Percentiles rank a stretch among this genome's conserved stretches.
These are phyloP conservation scores for Sanderia malayensis DNA, from an alignment of 30 jellyfish, hydroid and myxozoan species.

Conservation along the genomic window DNA sequence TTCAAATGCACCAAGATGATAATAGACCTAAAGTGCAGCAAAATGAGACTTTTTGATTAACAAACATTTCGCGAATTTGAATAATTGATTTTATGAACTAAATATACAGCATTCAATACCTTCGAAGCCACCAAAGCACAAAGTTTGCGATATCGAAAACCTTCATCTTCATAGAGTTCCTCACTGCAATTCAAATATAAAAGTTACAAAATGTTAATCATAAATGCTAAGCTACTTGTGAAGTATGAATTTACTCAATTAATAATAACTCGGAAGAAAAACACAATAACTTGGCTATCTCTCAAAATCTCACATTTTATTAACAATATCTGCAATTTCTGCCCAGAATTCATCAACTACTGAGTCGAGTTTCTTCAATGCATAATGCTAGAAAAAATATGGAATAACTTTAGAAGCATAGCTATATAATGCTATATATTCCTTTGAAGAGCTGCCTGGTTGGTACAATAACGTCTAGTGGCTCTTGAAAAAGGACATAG, in stretches of 20 bases:
- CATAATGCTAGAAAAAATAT: conserved; percentile 66
- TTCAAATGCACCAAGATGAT: conserved; percentile 95
- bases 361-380: conserved; percentile 78
- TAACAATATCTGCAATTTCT: conserved; percentile 93
- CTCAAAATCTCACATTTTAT: conserved; percentile 78
- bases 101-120: conserved; percentile 65
- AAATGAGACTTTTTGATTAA: too few relatives aligned
- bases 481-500: too few relatives aligned
- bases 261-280: too few relatives aligned
- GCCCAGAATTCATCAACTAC: conserved; percentile 99
- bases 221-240: too few relatives aligned
- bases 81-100: too few relatives aligned
- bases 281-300: too few relatives aligned
- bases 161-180: conserved; percentile 96
- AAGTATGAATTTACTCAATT: too few relatives aligned
- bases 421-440: background rate
- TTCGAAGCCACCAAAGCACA: conserved; percentile 98
- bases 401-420: background rate
- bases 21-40: conserved; percentile 88
- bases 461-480: too few relatives aligned
- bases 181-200: too few relatives aligned
- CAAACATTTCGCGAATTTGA: too few relatives aligned
- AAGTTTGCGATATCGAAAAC: conserved; percentile 88
- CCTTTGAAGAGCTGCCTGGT: too few relatives aligned
- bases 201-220: too few relatives aligned